Conservation (phyloP, 2,113 vertebrate genomes). For the Gavialis gangeticus region DNA sequence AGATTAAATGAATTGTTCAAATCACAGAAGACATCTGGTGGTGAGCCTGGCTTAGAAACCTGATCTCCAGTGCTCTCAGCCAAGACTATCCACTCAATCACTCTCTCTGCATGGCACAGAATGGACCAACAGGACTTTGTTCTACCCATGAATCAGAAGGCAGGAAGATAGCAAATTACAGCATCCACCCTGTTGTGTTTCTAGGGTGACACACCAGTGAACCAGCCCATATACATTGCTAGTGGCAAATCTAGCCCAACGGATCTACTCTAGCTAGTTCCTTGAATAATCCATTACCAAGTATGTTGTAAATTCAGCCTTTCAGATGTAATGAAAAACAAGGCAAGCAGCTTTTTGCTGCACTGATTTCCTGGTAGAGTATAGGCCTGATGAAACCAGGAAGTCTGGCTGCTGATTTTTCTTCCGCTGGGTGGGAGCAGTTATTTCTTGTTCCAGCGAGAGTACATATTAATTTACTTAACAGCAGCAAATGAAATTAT, state of each 20-base stretch:
- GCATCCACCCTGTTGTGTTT: rapidly evolving
- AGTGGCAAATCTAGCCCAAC: background rate
- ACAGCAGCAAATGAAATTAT: background rate
- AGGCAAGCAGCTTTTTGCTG: background rate
- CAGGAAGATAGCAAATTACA: background rate
- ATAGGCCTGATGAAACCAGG: background rate
- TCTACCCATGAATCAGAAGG: background rate
- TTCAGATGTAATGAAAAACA: background rate
- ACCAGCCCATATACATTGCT: background rate
- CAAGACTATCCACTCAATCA: background rate
- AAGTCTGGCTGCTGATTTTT: background rate
- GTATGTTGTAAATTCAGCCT: background rate
- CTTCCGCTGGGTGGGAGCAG: background rate
- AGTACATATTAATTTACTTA: background rate
- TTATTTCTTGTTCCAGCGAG: background rate
- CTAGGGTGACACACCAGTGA: background rate
- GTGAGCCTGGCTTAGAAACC: background rate
- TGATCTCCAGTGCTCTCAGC: background rate
- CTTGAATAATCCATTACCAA: background rate
- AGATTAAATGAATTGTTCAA: background rate
- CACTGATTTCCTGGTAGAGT: rapidly evolving
- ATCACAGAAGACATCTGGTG: background rate
- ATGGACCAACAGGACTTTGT: rapidly evolving
- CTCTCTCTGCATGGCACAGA: background rate
- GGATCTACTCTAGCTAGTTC: rapidly evolving